These are phyloP conservation scores for Orbicella faveolata DNA, from an alignment of 64 coral and sea anemone species.

Conservation along the genomic window DNA sequence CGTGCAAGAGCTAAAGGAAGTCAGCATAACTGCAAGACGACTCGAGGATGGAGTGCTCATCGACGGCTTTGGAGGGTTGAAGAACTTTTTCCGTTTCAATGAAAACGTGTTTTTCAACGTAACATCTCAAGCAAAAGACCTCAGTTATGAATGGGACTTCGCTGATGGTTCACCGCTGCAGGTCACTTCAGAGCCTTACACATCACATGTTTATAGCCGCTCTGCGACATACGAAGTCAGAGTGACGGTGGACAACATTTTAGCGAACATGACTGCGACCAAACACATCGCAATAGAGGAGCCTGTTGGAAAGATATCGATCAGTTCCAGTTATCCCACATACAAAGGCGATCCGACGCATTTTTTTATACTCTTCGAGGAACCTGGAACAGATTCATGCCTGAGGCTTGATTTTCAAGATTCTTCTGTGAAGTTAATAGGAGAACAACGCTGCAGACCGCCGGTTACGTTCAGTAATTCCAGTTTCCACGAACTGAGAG, in stretches of 20 bases:
- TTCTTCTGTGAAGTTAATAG: constrained; percentile 27
- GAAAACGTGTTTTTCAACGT: constrained; percentile 53
- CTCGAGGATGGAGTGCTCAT: constrained; percentile 6
- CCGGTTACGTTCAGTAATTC: neutral
- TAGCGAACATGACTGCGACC: constrained; percentile 44
- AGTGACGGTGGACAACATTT: constrained; percentile 58
- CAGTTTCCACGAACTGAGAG: constrained; percentile 16
- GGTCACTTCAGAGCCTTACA: constrained; percentile 23
- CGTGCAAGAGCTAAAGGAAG: constrained; percentile 51
- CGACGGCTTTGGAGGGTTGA: constrained; percentile 47
- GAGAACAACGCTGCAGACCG: constrained; percentile 41
- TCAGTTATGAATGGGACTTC: constrained; percentile 58
- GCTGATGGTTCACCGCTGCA: constrained; percentile 41
- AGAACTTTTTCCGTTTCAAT: constrained; percentile 47
- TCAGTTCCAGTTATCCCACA: constrained; percentile 22
- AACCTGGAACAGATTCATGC: constrained; percentile 65
- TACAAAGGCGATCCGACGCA: constrained; percentile 66
- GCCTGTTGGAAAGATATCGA: constrained; percentile 31
- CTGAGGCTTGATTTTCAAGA: constrained; percentile 51
- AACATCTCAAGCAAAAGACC: constrained; percentile 60
- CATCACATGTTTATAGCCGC: constrained; percentile 29
- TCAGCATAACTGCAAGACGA: constrained; percentile 34
- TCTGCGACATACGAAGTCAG: constrained; percentile 34
- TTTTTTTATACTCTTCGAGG: constrained; percentile 56
- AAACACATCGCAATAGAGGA: constrained; percentile 56